Conservation (phyloP, 2,888 invertebrate genomes). For the Plagodis dolabraria region DNA sequence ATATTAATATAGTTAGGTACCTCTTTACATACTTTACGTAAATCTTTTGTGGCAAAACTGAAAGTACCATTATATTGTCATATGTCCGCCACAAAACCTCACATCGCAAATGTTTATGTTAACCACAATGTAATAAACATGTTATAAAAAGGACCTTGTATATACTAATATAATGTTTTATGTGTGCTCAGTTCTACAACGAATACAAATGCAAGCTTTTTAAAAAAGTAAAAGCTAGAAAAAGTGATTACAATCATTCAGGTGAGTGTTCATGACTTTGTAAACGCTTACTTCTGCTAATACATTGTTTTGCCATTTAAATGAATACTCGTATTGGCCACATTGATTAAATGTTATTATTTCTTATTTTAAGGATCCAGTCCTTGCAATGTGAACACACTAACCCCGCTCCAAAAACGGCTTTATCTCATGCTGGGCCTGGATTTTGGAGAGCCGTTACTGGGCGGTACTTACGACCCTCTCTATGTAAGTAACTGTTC, state of each 20-base stretch:
- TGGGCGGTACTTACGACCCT: not conserved
- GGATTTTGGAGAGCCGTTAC: not conserved
- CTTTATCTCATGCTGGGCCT: not conserved
- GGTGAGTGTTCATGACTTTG: not conserved
- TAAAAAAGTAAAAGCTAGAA: not conserved
- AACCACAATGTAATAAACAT: not conserved
- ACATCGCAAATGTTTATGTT: not conserved
- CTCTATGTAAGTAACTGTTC: not conserved
- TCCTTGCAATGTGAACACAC: not conserved
- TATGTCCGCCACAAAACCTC: not conserved
- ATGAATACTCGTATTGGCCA: too few species aligned
- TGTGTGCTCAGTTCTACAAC: constrained; percentile 2
- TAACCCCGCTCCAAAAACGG: not conserved
- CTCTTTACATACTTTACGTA: too few species aligned
- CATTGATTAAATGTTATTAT: too few species aligned
- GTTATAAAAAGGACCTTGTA: not conserved
- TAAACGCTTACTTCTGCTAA: not conserved
- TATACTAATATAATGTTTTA: not conserved
- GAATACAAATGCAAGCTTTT: constrained; percentile 1
- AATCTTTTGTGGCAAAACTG: too few species aligned
- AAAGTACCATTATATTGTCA: too few species aligned
- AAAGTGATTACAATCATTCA: not conserved
- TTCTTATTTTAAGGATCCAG: too few species aligned
- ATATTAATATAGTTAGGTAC: too few species aligned
- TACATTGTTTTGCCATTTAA: too few species aligned